Evolutionary conservation across 2,888 invertebrate genomes (phyloP), one percentile per base, ranked within the genome.

Genomic region (Pomacea canaliculata): DNA sequence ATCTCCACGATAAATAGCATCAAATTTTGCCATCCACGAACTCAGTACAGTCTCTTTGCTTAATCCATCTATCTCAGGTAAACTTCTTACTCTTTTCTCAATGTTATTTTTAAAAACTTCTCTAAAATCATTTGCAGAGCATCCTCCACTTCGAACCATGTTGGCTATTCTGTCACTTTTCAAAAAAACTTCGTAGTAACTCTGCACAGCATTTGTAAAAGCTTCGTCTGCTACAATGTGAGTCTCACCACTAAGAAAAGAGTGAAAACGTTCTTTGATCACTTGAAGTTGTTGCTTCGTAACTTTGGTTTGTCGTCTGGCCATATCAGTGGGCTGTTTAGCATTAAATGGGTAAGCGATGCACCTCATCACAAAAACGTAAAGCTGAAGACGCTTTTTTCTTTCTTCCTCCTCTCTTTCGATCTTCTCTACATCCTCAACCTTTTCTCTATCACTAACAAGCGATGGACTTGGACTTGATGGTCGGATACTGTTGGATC

Each of bases 331-430:
- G 0, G 98, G 97, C 91, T 99, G 99, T 92, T 99, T 99, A 18
- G 98, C 98, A 92, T 99, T 99, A 93, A 99, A 99, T 12, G 99
- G 99, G 92, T 99, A 99, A 12, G 99, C 97, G 89, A 98, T 94
- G 92, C 98, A 98, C 90, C 99, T 93, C 83, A 98, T 97, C 83
- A 99, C 96, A 91, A 99, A 99, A 83, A 99, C 99, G 92, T 99
- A 99, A 65, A 99, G 92, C 91, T 99, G 99, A 78, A 99, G 94
- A 79, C 97, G 94, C 80, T 95, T 94, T 91, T 98, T 98, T 81
- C 98, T 94, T 87, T 98, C 97, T 89, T 98, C 98, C 90, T 98
- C 95, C 90, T 98, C 95, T 80, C 96, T 94, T 90, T 98, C 98
- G 85, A 97, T 96, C 90, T 96, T 96, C 88, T 97, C 97, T 94